Evolutionary conservation across 1,140 invertebrate species (phyloP).

Genomic region (Zaprionus inermis): DNA sequence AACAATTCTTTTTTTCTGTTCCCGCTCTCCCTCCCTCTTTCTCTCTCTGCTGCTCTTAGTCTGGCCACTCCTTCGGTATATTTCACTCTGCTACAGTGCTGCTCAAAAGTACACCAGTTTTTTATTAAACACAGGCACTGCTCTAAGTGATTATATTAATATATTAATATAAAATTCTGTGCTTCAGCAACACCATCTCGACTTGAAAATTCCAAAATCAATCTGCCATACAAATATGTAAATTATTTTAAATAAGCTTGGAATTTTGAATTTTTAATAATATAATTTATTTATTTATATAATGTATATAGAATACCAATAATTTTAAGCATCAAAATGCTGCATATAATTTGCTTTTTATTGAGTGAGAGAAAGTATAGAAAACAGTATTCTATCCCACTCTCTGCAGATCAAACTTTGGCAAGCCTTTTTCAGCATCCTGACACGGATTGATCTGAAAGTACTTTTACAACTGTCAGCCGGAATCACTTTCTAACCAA

Average conservation of each 20-base stretch:
- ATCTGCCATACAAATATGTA: background rate
- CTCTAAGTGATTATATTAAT: background rate
- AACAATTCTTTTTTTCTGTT: constrained; percentile 39
- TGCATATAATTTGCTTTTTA: too few species aligned
- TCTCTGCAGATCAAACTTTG: background rate
- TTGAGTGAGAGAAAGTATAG: too few species aligned
- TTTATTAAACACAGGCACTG: background rate
- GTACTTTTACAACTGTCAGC: constrained; percentile 57
- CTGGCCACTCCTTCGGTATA: background rate
- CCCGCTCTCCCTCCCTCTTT: background rate
- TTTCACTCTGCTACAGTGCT: constrained; percentile 5
- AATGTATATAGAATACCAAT: background rate
- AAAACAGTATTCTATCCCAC: background rate
- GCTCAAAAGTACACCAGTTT: background rate
- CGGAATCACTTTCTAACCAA: constrained; percentile 33
- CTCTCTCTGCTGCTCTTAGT: background rate
- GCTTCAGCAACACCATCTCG: background rate
- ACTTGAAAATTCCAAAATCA: background rate
- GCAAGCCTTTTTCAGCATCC: background rate
- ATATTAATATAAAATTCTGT: background rate
- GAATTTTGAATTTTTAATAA: background rate
- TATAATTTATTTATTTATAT: too few species aligned
- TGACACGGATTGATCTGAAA: constrained; percentile 1
- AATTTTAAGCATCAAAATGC: too few species aligned
- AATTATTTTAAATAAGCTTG: too few species aligned